Percentiles rank a stretch among this genome's conserved stretches.
phyloP scores from a whole-genome alignment of 2,888 invertebrate species.

The Perizoma flavofasciatum region DNA sequence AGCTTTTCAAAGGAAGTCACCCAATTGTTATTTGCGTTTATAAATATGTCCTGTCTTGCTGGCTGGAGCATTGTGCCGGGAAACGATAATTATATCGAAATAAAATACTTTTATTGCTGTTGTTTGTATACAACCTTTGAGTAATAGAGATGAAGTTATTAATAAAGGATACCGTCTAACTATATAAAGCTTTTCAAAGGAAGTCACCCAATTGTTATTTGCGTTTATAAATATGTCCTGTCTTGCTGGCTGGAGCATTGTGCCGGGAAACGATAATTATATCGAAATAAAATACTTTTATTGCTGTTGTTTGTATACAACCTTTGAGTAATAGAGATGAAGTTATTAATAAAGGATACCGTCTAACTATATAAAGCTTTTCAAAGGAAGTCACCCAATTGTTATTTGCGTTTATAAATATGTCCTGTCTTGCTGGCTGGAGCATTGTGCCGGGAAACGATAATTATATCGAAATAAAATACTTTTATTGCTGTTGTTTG shows the following conservation, averaged over 20 bases:
- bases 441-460: neutral
- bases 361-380: no score
- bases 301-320: neutral
- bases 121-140: neutral
- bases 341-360: no score
- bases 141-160: neutral
- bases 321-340: neutral
- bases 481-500: neutral
- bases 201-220: no score
- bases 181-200: no score
- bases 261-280: conserved; percentile 4
- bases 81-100: conserved; percentile 3
- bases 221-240: no score
- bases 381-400: no score
- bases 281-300: conserved; percentile 1
- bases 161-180: no score
- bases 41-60: no score
- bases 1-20: no score
- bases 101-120: conserved; percentile 1
- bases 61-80: neutral
- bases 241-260: neutral
- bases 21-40: no score
- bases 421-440: neutral
- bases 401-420: no score
- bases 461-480: conserved; percentile 3